Evolutionary conservation across 1,140 invertebrate species (phyloP).

Genomic region (Achroia grisella): DNA sequence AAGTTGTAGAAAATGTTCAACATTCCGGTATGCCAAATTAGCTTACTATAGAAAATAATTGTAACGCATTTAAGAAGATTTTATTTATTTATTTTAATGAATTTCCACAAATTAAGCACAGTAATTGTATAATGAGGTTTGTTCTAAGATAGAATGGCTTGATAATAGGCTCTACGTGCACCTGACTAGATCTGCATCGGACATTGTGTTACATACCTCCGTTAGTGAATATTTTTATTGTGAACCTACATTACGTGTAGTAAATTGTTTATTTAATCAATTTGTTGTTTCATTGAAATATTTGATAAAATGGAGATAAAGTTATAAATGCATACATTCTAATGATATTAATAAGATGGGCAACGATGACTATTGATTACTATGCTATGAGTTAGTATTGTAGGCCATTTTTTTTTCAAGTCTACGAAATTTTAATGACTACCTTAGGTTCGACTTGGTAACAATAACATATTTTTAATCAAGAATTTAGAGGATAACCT

Average conservation of each 20-base stretch:
- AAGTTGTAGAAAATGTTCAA: conserved; percentile 39
- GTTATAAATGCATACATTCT: no score
- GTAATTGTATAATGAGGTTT: conserved; percentile 7
- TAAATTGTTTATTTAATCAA: conserved; percentile 73
- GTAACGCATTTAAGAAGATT: conserved; percentile 51
- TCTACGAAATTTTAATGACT: no score
- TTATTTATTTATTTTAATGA: conserved; percentile 33
- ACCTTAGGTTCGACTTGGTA: no score
- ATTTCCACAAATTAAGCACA: conserved; percentile 11
- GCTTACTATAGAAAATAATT: conserved; percentile 31
- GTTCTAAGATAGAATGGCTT: conserved; percentile 8
- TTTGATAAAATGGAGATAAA: no score
- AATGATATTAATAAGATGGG: no score
- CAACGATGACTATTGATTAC: no score
- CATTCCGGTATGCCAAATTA: conserved; percentile 67
- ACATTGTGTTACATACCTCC: conserved; percentile 62
- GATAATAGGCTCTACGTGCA: conserved; percentile 3
- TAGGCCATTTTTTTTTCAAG: no score
- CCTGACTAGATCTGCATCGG: conserved; percentile 61
- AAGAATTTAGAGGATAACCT: no score
- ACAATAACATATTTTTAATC: no score
- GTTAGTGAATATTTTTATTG: conserved; percentile 70
- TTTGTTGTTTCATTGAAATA: conserved; percentile 36
- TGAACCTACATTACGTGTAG: conserved; percentile 72
- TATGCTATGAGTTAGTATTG: no score